A percentile compares a stretch with the other conserved stretches of the same genome.
Evolutionary conservation across 2,888 invertebrate species (phyloP).

Genomic region (Cistogaster globosa): DNA sequence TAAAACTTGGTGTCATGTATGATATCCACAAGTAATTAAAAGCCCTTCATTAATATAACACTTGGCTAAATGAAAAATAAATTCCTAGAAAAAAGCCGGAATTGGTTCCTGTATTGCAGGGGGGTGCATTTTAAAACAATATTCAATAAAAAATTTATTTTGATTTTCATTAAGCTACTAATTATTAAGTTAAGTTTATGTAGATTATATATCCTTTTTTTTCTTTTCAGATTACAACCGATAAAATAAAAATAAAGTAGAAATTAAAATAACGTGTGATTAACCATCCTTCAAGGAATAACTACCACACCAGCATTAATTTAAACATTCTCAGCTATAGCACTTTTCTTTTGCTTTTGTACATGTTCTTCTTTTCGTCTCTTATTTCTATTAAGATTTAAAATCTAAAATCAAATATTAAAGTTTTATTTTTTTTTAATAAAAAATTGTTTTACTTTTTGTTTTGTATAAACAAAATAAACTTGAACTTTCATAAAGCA

Average conservation of each 20-base stretch:
- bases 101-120: no score
- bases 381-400: conserved; percentile 46
- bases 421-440: conserved; percentile 16
- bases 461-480: conserved; percentile 23
- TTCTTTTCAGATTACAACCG: conserved; percentile 42
- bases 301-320: conserved; percentile 69
- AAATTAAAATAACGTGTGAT: conserved; percentile 53
- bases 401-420: conserved; percentile 29
- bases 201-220: neutral
- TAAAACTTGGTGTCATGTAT: no score
- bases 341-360: conserved; percentile 24
- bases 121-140: no score
- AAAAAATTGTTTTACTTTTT: conserved; percentile 13
- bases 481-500: conserved; percentile 16
- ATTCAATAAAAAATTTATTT: no score
- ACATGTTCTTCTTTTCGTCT: conserved; percentile 36
- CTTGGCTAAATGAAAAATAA: no score
- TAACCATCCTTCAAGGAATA: conserved; percentile 66
- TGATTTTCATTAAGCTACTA: no score
- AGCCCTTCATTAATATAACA: no score
- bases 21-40: no score
- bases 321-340: conserved; percentile 62
- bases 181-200: no score
- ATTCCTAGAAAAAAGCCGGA: no score
- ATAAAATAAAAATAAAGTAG: conserved; percentile 10